Evolutionary conservation across 2,113 vertebrate genomes (phyloP).

Genomic region (Cygnus atratus): DNA sequence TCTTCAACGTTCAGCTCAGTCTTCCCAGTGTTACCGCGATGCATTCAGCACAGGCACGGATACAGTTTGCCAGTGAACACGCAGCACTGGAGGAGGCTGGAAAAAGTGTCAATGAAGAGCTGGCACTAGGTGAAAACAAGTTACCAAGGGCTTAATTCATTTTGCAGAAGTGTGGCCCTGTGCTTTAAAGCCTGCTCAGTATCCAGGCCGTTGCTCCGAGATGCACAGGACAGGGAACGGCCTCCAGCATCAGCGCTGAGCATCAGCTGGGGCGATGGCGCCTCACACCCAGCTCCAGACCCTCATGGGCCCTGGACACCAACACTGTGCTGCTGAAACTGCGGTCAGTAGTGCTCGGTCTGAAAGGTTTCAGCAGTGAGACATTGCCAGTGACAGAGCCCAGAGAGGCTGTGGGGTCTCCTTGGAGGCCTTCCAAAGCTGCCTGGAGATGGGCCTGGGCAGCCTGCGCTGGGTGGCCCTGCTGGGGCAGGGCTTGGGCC

Average conservation of each 20-base stretch:
- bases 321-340: not conserved
- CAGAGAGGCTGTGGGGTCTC: not conserved
- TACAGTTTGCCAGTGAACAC: not conserved
- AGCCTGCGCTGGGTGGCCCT: not conserved
- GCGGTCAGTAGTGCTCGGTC: not conserved
- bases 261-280: not conserved
- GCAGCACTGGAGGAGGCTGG: not conserved
- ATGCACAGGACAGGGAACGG: not conserved
- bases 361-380: not conserved
- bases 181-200: not conserved
- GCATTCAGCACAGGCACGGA: rapidly evolving
- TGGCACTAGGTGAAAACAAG: not conserved
- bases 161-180: not conserved
- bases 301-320: not conserved
- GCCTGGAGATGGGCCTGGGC: not conserved
- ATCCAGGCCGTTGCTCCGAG: not conserved
- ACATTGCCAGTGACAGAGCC: not conserved
- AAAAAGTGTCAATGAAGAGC: not conserved
- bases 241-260: not conserved
- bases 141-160: not conserved
- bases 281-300: not conserved
- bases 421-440: not conserved
- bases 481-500: not conserved
- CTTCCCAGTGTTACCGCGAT: not conserved
- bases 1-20: not conserved